Conservation (phyloP, 2,113 vertebrate species). For the Boulengeromyrus knoepffleri region DNA sequence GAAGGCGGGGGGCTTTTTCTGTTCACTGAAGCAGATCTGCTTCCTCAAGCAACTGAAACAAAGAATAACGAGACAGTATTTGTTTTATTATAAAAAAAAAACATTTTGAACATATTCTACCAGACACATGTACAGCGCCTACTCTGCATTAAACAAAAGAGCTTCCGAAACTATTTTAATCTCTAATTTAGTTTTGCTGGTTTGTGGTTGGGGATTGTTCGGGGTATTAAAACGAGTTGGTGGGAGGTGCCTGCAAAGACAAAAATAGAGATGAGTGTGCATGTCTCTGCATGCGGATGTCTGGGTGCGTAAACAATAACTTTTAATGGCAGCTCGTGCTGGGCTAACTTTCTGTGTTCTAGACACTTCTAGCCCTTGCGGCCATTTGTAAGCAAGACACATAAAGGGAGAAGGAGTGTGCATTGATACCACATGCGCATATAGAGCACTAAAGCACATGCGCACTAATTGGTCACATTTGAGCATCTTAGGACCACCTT, state of each 20-base stretch:
- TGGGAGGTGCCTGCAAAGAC: not conserved
- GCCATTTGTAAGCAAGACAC: not conserved
- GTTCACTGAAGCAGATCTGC: not conserved
- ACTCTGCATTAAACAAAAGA: not conserved
- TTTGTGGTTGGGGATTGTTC: not conserved
- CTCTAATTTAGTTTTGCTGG: not conserved
- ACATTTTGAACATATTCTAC: not conserved
- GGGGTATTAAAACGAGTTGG: not conserved
- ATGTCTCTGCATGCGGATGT: not conserved
- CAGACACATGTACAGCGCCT: not conserved
- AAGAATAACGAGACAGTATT: not conserved
- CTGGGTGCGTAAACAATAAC: not conserved
- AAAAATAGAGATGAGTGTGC: not conserved
- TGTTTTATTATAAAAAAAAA: not conserved
- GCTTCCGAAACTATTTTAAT: not conserved
- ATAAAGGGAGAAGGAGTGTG: not conserved
- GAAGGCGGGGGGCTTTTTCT: not conserved
- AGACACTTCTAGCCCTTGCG: not conserved
- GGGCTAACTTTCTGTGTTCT: not conserved
- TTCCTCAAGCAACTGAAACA: not conserved
- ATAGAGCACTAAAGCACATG: not conserved
- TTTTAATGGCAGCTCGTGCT: not conserved
- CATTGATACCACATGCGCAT: not conserved
- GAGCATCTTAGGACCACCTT: not conserved
- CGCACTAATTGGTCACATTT: not conserved